A percentile compares a stretch with the other conserved stretches of the same genome.
Evolutionary conservation across 2,888 invertebrate species (phyloP).

Genomic region (Cataglyphis albicans): DNA sequence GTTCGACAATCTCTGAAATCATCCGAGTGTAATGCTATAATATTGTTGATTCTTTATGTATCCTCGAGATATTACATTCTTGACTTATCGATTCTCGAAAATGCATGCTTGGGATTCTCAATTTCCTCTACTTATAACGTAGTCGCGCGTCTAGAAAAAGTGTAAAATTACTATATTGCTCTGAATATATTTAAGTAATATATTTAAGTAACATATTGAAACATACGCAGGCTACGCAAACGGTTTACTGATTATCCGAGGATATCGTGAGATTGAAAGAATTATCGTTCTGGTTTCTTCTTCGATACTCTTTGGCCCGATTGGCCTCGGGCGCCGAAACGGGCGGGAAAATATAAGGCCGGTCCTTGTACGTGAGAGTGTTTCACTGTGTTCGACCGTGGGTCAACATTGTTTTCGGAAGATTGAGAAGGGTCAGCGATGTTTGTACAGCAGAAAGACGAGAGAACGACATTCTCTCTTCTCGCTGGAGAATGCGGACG

Average conservation of each 20-base stretch:
- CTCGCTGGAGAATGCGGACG: neutral
- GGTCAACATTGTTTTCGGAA: constrained; percentile 53
- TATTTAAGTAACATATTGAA: neutral
- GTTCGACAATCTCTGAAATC: neutral
- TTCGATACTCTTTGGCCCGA: constrained; percentile 18
- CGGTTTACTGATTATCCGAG: neutral
- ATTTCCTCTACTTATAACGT: neutral
- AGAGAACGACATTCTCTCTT: constrained; percentile 39
- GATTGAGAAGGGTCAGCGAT: constrained; percentile 54
- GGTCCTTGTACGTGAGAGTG: constrained; percentile 24
- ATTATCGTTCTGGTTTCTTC: constrained; percentile 9
- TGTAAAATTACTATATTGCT: neutral
- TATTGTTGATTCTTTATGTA: neutral
- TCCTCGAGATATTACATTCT: constrained; percentile 23
- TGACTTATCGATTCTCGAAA: constrained; percentile 3
- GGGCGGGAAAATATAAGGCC: constrained; percentile 34
- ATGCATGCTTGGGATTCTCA: neutral
- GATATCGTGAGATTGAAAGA: constrained; percentile 26
- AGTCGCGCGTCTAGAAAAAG: neutral
- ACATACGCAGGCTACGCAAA: neutral
- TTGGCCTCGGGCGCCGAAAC: constrained; percentile 23
- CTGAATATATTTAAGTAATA: neutral
- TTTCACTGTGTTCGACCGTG: constrained; percentile 34
- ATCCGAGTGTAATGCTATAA: neutral
- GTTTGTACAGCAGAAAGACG: constrained; percentile 46